Percentiles rank a stretch among this genome's conserved stretches.
Evolutionary conservation across 2,797 vertebrate species (phyloP).

Genomic region (Fistularia tabacaria): DNA sequence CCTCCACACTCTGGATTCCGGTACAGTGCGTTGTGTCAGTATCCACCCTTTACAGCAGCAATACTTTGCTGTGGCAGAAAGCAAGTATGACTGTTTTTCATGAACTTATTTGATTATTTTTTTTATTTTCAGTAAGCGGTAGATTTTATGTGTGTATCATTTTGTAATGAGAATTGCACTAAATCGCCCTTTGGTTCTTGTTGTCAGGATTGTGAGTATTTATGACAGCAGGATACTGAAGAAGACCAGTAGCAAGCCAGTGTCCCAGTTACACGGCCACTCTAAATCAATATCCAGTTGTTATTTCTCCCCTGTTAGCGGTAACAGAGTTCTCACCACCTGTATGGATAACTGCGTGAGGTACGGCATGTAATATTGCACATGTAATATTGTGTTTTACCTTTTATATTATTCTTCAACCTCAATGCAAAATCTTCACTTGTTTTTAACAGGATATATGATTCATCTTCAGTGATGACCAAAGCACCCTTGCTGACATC

Average conservation of each 20-base stretch:
- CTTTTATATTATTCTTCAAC: not conserved
- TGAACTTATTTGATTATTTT: not conserved
- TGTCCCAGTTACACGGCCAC: constrained; percentile 75
- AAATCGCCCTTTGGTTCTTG: not conserved
- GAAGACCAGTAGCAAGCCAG: constrained; percentile 42
- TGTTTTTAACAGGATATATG: constrained; percentile 77
- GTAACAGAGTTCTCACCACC: constrained; percentile 81
- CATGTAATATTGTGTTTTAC: too few relatives aligned
- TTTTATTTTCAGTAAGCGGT: not conserved
- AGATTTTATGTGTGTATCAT: accelerated
- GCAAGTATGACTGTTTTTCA: constrained; percentile 58
- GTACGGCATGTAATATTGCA: constrained; percentile 51
- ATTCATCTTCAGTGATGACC: constrained; percentile 70
- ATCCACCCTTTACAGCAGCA: constrained; percentile 84
- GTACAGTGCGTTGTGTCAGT: constrained; percentile 72
- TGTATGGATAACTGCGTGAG: constrained; percentile 81
- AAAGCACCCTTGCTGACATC: constrained; percentile 55
- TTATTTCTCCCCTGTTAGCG: constrained; percentile 86
- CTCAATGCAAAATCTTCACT: not conserved
- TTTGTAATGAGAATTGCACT: not conserved
- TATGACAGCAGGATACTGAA: constrained; percentile 82
- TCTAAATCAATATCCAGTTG: constrained; percentile 75
- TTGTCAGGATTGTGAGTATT: constrained; percentile 68
- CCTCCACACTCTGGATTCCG: constrained; percentile 59
- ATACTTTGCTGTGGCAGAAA: constrained; percentile 80